Evolutionary conservation across 2,113 vertebrate species (phyloP), one percentile per base, ranked within the genome.

Genomic region (Ictalurus punctatus): DNA sequence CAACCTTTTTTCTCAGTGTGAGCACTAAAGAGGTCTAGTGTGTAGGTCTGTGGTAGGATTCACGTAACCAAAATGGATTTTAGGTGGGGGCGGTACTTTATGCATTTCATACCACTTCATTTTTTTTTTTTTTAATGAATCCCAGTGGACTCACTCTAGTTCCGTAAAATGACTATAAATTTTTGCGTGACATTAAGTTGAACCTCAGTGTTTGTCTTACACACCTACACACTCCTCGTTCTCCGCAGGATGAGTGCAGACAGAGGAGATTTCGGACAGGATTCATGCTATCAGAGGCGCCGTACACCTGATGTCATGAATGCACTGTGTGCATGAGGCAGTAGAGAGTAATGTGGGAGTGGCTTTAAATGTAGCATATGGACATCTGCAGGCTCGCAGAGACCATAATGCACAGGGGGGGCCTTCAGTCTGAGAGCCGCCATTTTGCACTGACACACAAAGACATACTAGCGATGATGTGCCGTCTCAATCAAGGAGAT

Each of bases 371-470:
- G 87, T 81, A 88, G 88, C 90, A 91, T 91, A 91, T 90, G 90
- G 88, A 76, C 61, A 83, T 90, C 88, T 91, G 90, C 90, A 86
- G 37, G 69, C 61, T 65, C 27, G 71, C 89, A 90, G 90, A 87
- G 88, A 63, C 89, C 86, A 91, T 91, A 88, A 91, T 88, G 89
- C 89, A 84, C 73, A 23, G 44, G 74, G 81, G 86, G 63, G 74
- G 69, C 74, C 58, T 69, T 61, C 56, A 54, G 30, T 86, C 83
- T 27, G n/a, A 71, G 86, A 90, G 86, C 25, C 86, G 86, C 90
- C 90, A 91, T 91, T 91, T 91, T 84, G 88, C 90, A 86, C 17
- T 56, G 79, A 90, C 89, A 88, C 65, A 88, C 89, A 91, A 54
- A 86, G 61, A 82, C 82, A 83, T 83, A 65, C 83, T 69, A 44